Conservation (phyloP, 2,888 invertebrate genomes). For the Drosophila buzzatii region DNA sequence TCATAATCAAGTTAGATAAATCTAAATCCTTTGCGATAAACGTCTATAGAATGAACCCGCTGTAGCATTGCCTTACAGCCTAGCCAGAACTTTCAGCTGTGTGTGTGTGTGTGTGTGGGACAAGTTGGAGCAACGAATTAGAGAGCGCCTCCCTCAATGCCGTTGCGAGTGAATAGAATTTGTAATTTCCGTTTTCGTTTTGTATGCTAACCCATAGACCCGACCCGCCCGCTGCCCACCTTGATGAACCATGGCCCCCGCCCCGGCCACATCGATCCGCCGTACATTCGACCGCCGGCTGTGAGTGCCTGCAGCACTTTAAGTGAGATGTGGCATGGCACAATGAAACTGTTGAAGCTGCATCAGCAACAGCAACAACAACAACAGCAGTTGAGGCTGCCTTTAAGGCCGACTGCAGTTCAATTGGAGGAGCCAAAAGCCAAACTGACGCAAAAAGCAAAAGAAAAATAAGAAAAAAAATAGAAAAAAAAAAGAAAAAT, state of each 20-base stretch:
- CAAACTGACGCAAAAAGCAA: conserved; percentile 21
- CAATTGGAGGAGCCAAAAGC: conserved; percentile 51
- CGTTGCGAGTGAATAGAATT: conserved; percentile 76
- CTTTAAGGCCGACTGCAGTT: conserved; percentile 53
- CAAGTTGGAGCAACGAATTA: conserved; percentile 60
- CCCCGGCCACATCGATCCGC: neutral
- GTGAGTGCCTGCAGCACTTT: conserved; percentile 43
- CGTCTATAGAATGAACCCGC: conserved; percentile 66
- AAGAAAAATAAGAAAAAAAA: neutral
- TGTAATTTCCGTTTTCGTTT: conserved; percentile 80
- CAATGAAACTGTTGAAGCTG: conserved; percentile 46
- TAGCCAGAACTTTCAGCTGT: conserved; percentile 37
- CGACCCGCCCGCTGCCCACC: conserved; percentile 5
- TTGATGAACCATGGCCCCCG: conserved; percentile 1
- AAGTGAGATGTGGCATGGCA: conserved; percentile 28
- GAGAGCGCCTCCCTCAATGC: conserved; percentile 57
- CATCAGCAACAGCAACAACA: conserved; percentile 20
- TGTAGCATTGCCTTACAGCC: conserved; percentile 30
- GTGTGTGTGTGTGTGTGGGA: conserved; percentile 4
- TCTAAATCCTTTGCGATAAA: conserved; percentile 79
- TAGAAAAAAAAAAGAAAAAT: conserved; percentile 13
- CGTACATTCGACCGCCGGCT: neutral
- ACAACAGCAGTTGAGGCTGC: conserved; percentile 24
- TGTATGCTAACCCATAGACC: conserved; percentile 65
- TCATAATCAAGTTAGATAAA: conserved; percentile 80